Evolutionary conservation across 2,113 vertebrate species (phyloP).

Genomic region (Salvator merianae): DNA sequence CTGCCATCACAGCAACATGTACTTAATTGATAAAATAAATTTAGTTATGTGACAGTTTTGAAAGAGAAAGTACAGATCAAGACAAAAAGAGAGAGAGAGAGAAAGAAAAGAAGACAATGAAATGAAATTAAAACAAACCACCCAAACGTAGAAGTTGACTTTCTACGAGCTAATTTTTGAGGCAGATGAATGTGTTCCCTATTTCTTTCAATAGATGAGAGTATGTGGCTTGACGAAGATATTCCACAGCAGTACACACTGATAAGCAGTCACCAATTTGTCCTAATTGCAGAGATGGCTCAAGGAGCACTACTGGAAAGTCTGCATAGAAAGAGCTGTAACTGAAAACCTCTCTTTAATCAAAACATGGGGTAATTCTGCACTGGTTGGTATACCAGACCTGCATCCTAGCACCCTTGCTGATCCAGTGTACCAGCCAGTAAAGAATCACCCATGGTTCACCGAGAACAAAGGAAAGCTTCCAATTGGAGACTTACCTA

Average conservation of each 20-base stretch:
- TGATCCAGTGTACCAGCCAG: too few species aligned
- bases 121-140: not conserved
- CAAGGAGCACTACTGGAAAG: too few species aligned
- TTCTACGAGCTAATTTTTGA: constrained; percentile 9
- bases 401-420: too few species aligned
- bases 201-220: too few species aligned
- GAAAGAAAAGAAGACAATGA: too few species aligned
- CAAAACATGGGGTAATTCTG: too few species aligned
- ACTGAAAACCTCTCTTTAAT: too few species aligned
- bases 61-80: not conserved
- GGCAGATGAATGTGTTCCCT: not conserved
- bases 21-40: not conserved
- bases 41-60: not conserved
- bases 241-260: not conserved
- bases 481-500: too few species aligned
- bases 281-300: not conserved
- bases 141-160: not conserved
- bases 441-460: too few species aligned
- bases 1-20: not conserved
- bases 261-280: not conserved
- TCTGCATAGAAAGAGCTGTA: too few species aligned
- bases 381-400: too few species aligned
- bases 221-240: not conserved
- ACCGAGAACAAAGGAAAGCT: too few species aligned
- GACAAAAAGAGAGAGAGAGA: not conserved